phyloP scores from a whole-genome alignment of 2,797 vertebrate species.

The Siniperca undulata region DNA sequence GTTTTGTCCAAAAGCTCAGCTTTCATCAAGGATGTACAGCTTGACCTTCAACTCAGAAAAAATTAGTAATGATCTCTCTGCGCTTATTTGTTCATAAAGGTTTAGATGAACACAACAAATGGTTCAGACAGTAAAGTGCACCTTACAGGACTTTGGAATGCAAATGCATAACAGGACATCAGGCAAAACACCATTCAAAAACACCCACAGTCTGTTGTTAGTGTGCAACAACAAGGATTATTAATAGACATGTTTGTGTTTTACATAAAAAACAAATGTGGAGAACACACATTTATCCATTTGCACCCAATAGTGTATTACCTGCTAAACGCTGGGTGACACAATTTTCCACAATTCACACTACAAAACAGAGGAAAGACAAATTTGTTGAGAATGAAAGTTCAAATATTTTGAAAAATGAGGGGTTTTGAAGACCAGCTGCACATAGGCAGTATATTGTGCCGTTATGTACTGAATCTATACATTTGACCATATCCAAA shows the following conservation, averaged over 20 bases:
- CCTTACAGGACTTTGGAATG: conserved; percentile 50
- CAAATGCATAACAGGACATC: conserved; percentile 61
- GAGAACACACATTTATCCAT: conserved; percentile 41
- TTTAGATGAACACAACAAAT: conserved; percentile 42
- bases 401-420: not conserved
- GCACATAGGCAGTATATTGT: no score
- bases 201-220: conserved; percentile 57
- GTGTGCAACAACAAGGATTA: conserved; percentile 47
- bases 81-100: conserved; percentile 19
- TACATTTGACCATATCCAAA: not conserved
- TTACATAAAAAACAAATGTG: conserved; percentile 41
- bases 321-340: conserved; percentile 73
- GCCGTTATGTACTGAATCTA: not conserved
- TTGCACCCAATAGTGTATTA: conserved; percentile 54
- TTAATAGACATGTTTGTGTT: conserved; percentile 34
- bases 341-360: conserved; percentile 77
- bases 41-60: conserved; percentile 20
- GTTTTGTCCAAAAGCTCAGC: not conserved
- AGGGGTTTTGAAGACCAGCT: not conserved
- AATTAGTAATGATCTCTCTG: conserved; percentile 11
- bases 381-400: conserved; percentile 29
- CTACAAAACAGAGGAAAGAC: conserved; percentile 73
- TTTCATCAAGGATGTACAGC: not conserved
- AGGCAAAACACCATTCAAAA: conserved; percentile 60
- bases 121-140: conserved; percentile 46